Evolutionary conservation across 2,113 vertebrate genomes (phyloP), one percentile per base, ranked within the genome.

Genomic region (Hippocampus guttulatus): DNA sequence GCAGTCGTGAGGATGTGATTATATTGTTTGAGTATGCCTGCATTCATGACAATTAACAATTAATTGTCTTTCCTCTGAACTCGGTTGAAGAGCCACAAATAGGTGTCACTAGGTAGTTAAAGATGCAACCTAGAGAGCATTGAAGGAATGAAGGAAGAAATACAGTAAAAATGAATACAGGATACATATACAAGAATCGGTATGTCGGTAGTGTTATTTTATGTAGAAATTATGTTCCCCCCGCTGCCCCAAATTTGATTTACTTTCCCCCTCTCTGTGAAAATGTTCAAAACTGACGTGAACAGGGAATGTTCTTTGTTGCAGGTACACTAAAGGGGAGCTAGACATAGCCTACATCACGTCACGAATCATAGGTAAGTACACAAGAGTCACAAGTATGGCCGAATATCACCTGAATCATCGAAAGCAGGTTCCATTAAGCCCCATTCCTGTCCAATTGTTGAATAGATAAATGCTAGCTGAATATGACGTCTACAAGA

Each of bases 331-430:
- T 27, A 99, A 98, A 92, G 97, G 96, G 77, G 97, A 99, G 81
- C 92, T 98, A 84, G 97, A 99, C 82, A 98, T 99, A 86, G 94
- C 95, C 49, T 99, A 99, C 68, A 95, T 99, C 88, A 99, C 97
- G 81, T 95, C 97, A 78, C 93, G 97, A 85, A 96, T 99, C 86
- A 97, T 98, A 87, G 97, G 97, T 98, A 88, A 94, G 94, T 84
- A 75, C 77, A 76, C 8, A 70, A 14, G 45, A 69, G 1, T 38
- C 60, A 43, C 11, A 43, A 23, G 21, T 15, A 43, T 64, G 10
- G n/a, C 55, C 14, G 10, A 64, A 8, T 20, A 62, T 7, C 30
- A 18, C 8, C 33, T 20, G 18, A 33, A 62, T 63, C 61, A 63
- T 63, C 15, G 21, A 9, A 62, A 21, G 2, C 21, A 38, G 30